Evolutionary conservation across 2,113 vertebrate genomes (phyloP), one percentile per base, ranked within the genome.

Genomic region (Pelmatolapia mariae): DNA sequence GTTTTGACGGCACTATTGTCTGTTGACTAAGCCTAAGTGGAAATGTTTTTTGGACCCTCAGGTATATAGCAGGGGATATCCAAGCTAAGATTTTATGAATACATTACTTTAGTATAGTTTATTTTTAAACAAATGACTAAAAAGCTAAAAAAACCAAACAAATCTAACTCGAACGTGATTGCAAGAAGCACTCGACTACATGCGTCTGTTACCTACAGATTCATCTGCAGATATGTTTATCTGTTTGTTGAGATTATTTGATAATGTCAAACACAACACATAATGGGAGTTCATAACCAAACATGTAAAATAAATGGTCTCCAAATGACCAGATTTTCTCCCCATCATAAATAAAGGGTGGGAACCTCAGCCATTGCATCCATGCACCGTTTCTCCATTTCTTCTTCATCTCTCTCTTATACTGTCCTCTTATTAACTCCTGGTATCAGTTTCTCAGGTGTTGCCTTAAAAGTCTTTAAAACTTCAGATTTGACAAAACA

Each of bases 391-490:
- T 29, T 45, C 63, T 2, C 19, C 18, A 33, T 53, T 40, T 73
- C 9, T 76, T 5, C 85, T 1, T 31, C 57, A 24, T 79, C 40
- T 53, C 24, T 19, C 0, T 82, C 81, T 36, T 38, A 40, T 3
- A 18, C 29, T 29, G 6, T 89, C 45, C 18, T 66, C 29, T 85
- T 73, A n/a, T 86, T 0, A 11, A 76, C 71, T 68, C 59, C 85
- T 61, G 40, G 22, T 29, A 36, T 80, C 82, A 18, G 76, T 81
- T 89, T 82, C 92, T 93, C 90, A 90, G 91, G 92, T 92, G 85
- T 83, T 80, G 57, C 83, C 57, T 86, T 87, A 10, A 89, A 92
- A 89, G 90, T 93, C 88, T 93, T 93, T 89, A 93, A 93, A 86
- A 13, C 57, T 80, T n/a, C 82, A 54, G 50, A 73, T 91, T 81